These are phyloP conservation scores for Mesocentrotus franciscanus DNA, from an alignment of 53 echinoderm and acorn worm species.

Conservation along the genomic window DNA sequence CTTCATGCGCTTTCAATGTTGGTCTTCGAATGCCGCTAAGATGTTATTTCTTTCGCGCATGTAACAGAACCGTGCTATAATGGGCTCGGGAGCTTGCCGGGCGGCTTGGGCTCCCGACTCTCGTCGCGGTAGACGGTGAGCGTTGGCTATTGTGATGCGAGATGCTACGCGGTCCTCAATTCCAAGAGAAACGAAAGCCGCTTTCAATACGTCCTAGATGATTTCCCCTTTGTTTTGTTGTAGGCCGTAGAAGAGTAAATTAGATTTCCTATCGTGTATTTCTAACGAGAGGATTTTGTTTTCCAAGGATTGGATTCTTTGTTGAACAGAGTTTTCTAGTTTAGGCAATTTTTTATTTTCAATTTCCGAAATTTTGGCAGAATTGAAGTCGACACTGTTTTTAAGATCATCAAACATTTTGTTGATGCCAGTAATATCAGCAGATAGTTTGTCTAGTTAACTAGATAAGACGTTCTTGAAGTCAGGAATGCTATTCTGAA, in stretches of 20 bases:
- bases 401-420: neutral
- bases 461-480: neutral
- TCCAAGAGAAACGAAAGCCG: slow-evolving; percentile 1
- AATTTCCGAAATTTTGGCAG: neutral
- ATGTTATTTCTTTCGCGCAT: too few species aligned
- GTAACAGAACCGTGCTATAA: neutral
- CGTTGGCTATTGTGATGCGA: neutral
- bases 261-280: neutral
- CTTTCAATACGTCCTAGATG: neutral
- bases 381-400: neutral
- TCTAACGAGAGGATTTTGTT: neutral
- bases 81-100: neutral
- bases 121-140: too few species aligned
- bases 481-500: neutral
- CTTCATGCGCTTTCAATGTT: too few species aligned
- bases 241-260: too few species aligned
- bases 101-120: neutral
- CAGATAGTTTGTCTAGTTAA: neutral
- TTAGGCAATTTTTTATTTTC: neutral
- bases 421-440: neutral
- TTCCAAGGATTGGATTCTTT: neutral
- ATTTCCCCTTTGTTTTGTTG: neutral
- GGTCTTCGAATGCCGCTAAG: too few species aligned
- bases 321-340: neutral
- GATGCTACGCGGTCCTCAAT: neutral